These are phyloP conservation scores for Scomber japonicus DNA, from an alignment of 2,113 vertebrate species.

Conservation along the genomic window DNA sequence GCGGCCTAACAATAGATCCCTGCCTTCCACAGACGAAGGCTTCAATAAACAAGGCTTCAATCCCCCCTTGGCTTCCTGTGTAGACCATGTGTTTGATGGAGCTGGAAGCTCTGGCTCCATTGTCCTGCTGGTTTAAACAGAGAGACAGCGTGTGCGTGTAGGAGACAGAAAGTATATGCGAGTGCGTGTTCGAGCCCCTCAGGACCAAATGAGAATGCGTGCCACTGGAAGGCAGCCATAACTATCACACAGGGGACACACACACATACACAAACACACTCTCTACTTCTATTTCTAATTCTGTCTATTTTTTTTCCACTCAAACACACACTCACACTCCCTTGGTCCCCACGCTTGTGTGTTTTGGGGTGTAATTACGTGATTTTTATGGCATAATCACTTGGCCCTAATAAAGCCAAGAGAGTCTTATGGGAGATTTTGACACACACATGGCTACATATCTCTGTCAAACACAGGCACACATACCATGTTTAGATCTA, in stretches of 20 bases:
- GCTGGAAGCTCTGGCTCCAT: constrained; percentile 54
- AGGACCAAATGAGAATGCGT: constrained; percentile 59
- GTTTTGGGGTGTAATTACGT: constrained; percentile 63
- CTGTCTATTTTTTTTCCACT: background rate
- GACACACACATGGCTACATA: constrained; percentile 3
- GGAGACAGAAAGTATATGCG: background rate
- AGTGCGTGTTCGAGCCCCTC: constrained; percentile 30
- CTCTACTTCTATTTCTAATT: constrained; percentile 17
- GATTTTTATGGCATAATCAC: constrained; percentile 68
- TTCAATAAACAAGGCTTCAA: constrained; percentile 58
- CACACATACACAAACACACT: constrained; percentile 18
- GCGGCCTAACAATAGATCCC: constrained; percentile 53
- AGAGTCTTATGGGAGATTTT: constrained; percentile 32
- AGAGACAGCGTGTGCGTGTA: constrained; percentile 2
- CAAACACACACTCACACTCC: constrained; percentile 20
- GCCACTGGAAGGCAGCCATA: constrained; percentile 69
- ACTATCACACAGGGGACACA: constrained; percentile 51
- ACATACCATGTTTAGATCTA: constrained; percentile 8
- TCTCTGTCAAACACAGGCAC: constrained; percentile 35
- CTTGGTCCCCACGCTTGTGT: constrained; percentile 25
- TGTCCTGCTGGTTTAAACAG: constrained; percentile 60
- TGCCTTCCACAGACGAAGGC: constrained; percentile 38
- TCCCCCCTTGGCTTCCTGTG: constrained; percentile 51
- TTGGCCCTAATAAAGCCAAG: constrained; percentile 63
- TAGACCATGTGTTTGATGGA: constrained; percentile 62